Evolutionary conservation across 1,140 invertebrate species (phyloP).

Genomic region (Cyclina sinensis): DNA sequence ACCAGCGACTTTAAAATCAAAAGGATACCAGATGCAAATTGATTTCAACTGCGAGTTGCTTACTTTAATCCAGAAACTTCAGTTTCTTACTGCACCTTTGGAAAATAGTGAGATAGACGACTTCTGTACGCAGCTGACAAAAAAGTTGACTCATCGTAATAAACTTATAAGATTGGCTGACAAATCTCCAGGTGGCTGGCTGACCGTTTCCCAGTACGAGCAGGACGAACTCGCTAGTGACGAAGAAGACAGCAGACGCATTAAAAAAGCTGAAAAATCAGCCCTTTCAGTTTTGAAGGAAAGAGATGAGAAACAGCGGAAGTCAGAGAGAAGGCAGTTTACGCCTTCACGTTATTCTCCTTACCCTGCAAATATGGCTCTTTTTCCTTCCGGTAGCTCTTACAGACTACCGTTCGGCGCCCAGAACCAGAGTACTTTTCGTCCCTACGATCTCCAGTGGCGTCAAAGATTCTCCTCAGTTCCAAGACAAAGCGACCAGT

Average conservation of each 20-base stretch:
- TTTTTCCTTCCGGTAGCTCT: no score
- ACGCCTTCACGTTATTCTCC: neutral
- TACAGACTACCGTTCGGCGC: no score
- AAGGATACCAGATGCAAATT: no score
- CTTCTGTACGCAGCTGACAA: neutral
- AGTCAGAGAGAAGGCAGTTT: neutral
- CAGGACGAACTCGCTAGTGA: conserved; percentile 41
- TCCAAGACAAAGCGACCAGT: neutral
- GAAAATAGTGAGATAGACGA: no score
- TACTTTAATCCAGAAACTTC: no score
- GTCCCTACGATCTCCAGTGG: no score
- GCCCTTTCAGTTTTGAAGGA: neutral
- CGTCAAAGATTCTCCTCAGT: no score
- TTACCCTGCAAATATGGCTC: neutral
- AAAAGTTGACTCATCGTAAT: conserved; percentile 13
- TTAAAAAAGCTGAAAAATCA: neutral
- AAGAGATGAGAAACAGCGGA: conserved; percentile 1
- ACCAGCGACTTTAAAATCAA: no score
- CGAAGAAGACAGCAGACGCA: conserved; percentile 25
- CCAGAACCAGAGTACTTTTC: no score
- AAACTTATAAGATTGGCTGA: conserved; percentile 53
- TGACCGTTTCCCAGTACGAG: conserved; percentile 39
- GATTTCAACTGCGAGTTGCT: no score
- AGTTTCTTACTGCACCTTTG: no score
- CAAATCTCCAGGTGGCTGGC: conserved; percentile 43